phyloP scores from a whole-genome alignment of 35 echinoderm and acorn worm genomes.

The Eucidaris tribuloides region DNA sequence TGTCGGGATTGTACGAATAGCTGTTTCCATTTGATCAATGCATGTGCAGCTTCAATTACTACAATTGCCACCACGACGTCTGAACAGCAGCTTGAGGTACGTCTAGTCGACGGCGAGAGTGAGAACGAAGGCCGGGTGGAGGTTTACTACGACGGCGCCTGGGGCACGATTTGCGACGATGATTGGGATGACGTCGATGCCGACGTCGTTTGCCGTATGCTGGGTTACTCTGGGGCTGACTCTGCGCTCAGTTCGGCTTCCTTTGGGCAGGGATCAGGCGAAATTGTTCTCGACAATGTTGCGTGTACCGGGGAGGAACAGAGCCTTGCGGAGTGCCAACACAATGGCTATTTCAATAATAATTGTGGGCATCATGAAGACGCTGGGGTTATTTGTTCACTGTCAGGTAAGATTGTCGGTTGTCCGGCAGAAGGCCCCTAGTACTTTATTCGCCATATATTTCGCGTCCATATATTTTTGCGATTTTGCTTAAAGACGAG shows the following conservation, averaged over 20 bases:
- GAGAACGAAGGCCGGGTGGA: constrained; percentile 33
- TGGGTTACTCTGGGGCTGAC: constrained; percentile 8
- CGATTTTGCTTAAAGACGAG: too few relatives aligned
- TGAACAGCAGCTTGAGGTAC: too few relatives aligned
- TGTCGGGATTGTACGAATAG: too few relatives aligned
- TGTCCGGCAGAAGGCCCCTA: too few relatives aligned
- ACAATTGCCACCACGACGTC: too few relatives aligned
- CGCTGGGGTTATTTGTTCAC: constrained; percentile 46
- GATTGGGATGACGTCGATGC: constrained; percentile 33
- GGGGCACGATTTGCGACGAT: constrained; percentile 51
- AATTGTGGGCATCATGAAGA: constrained; percentile 28
- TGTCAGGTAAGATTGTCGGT: too few relatives aligned
- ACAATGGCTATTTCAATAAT: neutral
- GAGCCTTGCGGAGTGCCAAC: neutral
- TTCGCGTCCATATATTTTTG: too few relatives aligned
- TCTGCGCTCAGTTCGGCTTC: neutral
- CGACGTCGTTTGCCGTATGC: constrained; percentile 28
- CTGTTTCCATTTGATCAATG: too few relatives aligned
- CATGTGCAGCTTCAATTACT: too few relatives aligned
- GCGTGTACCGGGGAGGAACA: constrained; percentile 33
- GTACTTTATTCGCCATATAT: too few relatives aligned
- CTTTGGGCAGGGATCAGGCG: constrained; percentile 31
- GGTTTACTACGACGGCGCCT: constrained; percentile 12
- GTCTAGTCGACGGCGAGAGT: neutral
- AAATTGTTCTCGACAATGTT: constrained; percentile 34